phyloP scores from a whole-genome alignment of 2,113 vertebrate genomes.

The Orthochromis indermauri region DNA sequence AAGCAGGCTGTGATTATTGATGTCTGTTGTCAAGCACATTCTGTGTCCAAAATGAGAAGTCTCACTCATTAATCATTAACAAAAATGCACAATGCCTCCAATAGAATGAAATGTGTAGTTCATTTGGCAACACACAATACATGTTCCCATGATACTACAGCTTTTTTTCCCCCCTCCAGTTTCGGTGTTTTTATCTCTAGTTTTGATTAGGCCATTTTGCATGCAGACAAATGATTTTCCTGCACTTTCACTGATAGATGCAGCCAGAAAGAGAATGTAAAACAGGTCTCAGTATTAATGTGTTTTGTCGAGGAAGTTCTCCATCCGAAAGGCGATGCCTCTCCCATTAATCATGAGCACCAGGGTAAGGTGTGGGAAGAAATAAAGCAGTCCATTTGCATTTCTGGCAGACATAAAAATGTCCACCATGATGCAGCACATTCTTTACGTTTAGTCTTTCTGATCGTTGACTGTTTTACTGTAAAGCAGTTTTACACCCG shows the following conservation, averaged over 20 bases:
- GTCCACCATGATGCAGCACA: not conserved
- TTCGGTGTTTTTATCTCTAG: not conserved
- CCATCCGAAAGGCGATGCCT: constrained; percentile 6
- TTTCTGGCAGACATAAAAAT: constrained; percentile 10
- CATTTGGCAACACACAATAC: constrained; percentile 4
- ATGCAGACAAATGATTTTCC: constrained; percentile 25
- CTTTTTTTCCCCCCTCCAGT: not conserved
- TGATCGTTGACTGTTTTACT: not conserved
- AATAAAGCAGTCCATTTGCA: constrained; percentile 25
- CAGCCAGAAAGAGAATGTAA: constrained; percentile 36
- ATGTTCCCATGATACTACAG: not conserved
- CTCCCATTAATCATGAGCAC: constrained; percentile 35
- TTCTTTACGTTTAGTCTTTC: not conserved
- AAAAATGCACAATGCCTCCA: not conserved
- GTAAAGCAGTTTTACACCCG: not conserved
- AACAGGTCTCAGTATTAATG: constrained; percentile 37
- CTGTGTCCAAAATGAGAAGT: constrained; percentile 15
- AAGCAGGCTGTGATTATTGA: constrained; percentile 39
- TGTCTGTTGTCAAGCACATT: constrained; percentile 4
- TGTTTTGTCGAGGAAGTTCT: constrained; percentile 24
- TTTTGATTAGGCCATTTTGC: constrained; percentile 29
- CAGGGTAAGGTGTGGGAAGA: not conserved
- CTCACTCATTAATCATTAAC: constrained; percentile 44
- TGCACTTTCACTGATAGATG: constrained; percentile 18
- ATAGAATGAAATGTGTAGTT: not conserved